Conservation (phyloP, 2,888 invertebrate genomes). For the Patella caerulea region DNA sequence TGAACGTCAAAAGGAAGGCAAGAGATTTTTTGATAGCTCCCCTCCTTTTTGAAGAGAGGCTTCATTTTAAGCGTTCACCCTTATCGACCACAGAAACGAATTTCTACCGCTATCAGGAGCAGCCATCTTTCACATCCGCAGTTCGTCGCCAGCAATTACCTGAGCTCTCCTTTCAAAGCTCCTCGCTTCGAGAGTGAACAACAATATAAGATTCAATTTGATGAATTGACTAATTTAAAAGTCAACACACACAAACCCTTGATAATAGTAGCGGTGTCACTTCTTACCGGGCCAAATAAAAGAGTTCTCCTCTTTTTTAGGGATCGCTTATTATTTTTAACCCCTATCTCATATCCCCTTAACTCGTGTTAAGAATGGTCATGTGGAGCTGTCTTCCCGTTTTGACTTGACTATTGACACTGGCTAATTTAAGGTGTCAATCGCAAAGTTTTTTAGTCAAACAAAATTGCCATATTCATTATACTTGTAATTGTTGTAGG, state of each 20-base stretch:
- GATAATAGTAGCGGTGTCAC: conserved; percentile 21
- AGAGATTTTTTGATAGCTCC: background rate
- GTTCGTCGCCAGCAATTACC: conserved; percentile 19
- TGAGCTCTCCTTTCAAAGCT: conserved; percentile 8
- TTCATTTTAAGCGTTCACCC: conserved; percentile 15
- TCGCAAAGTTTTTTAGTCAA: background rate
- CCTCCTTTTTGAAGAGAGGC: background rate
- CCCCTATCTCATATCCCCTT: background rate
- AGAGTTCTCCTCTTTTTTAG: conserved; percentile 15
- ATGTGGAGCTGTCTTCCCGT: background rate
- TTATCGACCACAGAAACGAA: background rate
- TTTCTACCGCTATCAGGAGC: conserved; percentile 1
- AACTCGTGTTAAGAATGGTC: conserved; percentile 10
- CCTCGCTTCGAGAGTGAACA: conserved; percentile 10
- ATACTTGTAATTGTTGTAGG: conserved; percentile 5
- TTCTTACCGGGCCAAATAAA: conserved; percentile 17
- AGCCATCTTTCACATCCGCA: conserved; percentile 14
- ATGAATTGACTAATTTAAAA: conserved; percentile 24
- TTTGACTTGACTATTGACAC: conserved; percentile 3
- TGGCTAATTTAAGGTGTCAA: conserved; percentile 5
- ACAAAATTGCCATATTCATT: background rate
- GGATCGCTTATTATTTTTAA: conserved; percentile 20
- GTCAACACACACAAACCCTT: conserved; percentile 11
- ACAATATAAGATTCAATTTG: conserved; percentile 24
- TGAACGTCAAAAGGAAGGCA: conserved; percentile 14